Evolutionary conservation across 2,113 vertebrate genomes (phyloP), one percentile per base, ranked within the genome.

Genomic region (Actenoides lindsayi): DNA sequence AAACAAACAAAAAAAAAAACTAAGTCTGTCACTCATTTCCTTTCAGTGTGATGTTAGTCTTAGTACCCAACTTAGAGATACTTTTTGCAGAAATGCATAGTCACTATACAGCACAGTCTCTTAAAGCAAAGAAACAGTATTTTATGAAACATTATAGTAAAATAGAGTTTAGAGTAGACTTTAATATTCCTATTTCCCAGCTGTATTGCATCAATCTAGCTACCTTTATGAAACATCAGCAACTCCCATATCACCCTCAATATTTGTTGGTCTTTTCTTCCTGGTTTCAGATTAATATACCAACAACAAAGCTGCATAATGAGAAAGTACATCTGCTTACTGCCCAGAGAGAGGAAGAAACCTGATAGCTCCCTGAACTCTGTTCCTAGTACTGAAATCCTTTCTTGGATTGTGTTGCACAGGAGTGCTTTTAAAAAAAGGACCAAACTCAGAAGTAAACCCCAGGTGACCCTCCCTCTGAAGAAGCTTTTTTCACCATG

Each of bases 161-260:
- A 96, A 94, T 1, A 71, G 71, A 85, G 44, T 91, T 95, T 87
- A 87, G 63, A 81, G 50, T 44, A 92, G 88, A 68, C 25, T 95
- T 95, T 41, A 85, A 33, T 87, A 84, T 64, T 95, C 21, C 57
- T 87, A 56, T 96, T 95, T 95, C 89, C 80, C 78, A 83, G 63
- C 35, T 87, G 51, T 46, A 91, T 46, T 88, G 70, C 42, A 91
- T 91, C 65, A 87, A 81, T 90, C 62, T 57, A 65, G n/a, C 46
- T 39, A 48, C 46, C 37, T 90, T 93, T 90, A 80, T 42, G 69
- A 94, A 96, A 79, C 48, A 77, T 57, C 83, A 87, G 69, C 33
- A 96, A 83, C 83, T 73, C 68, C 57, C 44, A 7, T 73, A 81
- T 65, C 63, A 73, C 27, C 78, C 37, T 62, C 60, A 74, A 59